Conservation (phyloP, 1,140 invertebrate species). For the Phortica variegata region DNA sequence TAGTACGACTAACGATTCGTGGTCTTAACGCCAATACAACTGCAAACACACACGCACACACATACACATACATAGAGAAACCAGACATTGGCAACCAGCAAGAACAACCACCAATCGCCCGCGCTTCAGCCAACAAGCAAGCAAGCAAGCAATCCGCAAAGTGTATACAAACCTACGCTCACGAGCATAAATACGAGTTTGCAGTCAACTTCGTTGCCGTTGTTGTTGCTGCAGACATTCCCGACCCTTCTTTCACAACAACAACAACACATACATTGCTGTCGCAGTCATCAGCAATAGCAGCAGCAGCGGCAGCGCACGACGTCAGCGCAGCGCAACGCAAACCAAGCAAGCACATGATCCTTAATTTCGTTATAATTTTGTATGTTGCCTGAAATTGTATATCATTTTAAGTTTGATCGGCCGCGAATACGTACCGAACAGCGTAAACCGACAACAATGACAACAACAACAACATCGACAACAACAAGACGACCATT, state of each 20-base stretch:
- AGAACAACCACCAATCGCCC: slow-evolving; percentile 50
- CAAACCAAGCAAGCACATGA: slow-evolving; percentile 41
- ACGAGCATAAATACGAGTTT: not conserved
- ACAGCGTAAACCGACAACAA: slow-evolving; percentile 39
- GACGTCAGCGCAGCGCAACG: slow-evolving; percentile 17
- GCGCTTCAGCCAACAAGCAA: slow-evolving; percentile 33
- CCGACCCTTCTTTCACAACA: too few species aligned
- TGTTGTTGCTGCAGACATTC: slow-evolving; percentile 6
- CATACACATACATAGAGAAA: slow-evolving; percentile 6
- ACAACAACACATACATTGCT: slow-evolving; percentile 12
- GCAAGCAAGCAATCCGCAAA: slow-evolving; percentile 10
- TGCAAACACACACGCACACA: slow-evolving; percentile 13
- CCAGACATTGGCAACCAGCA: slow-evolving; percentile 3
- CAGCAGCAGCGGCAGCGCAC: slow-evolving; percentile 8
- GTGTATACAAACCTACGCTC: not conserved
- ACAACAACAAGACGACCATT: not conserved
- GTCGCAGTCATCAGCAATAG: not conserved
- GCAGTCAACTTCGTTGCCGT: too few species aligned
- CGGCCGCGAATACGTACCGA: slow-evolving; percentile 56
- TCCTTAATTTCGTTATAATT: slow-evolving; percentile 58
- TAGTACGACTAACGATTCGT: slow-evolving; percentile 56
- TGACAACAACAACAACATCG: slow-evolving; percentile 16
- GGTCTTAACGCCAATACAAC: slow-evolving; percentile 22
- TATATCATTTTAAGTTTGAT: slow-evolving; percentile 58
- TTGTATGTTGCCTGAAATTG: slow-evolving; percentile 56